Base-by-base conservation (phyloP, 2,113 vertebrate species). In the Paracanthobrama guichenoti region DNA sequence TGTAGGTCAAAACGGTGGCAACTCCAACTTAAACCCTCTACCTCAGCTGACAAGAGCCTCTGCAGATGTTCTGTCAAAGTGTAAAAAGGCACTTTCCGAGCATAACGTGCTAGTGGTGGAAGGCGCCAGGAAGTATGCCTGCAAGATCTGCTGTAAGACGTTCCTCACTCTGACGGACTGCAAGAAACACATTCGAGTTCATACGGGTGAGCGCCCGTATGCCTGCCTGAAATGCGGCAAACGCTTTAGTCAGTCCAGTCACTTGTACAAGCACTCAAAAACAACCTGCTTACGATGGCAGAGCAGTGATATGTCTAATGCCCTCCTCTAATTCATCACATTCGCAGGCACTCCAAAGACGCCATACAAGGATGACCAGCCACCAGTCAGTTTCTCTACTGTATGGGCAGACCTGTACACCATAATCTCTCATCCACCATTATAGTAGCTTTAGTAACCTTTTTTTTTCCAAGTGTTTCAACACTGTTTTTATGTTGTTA, bases 101-200 rank as follows among this genome's bases (percentile, higher is more conserved):
- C 98, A 99, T 89, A 99, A 99, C 0, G 98, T 99, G 78, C 88
- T 99, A 92, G 97, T 99, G 59, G 97, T 99, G 1, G 98, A 98
- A 88, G 98, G 98, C 0, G 97, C 97, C 0, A 96, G 97, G 44
- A 99, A 99, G 87, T 99, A 99, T 0, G 98, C 98, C 9, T 99
- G 97, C 90, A 98, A 97, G 91, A 99, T 99, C 93, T 99, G 98
- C 95, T 99, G 98, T 89, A 99, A 99, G 93, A 98, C 97, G 8
- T 99, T 99, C 85, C 91, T 99, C 89, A 99, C 98, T 22, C 88
- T 99, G 79, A 99, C 98, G 0, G 97, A 99, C 92, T 99, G 97
- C 91, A 99, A 99, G 95, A 99, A 99, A 88, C 97, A 99, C 93
- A 99, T 99, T 90, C 94, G 97, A 0, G 97, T 99, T 8, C 98